Evolutionary conservation across 2,888 invertebrate genomes (phyloP).

Genomic region (Blastobasis adustella): DNA sequence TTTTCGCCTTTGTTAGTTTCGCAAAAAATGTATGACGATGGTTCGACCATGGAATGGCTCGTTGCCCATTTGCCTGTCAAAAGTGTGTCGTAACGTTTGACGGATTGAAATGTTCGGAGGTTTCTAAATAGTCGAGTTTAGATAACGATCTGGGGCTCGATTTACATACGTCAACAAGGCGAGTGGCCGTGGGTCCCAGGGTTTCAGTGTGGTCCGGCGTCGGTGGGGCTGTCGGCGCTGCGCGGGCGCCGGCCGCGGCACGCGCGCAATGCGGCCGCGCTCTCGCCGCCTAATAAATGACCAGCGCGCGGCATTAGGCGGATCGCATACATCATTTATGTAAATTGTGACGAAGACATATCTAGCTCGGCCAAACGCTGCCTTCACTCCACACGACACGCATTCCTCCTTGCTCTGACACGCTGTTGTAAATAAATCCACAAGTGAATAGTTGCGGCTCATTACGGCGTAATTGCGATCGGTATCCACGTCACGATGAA

Average conservation of each 20-base stretch:
- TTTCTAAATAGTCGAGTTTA: conserved; percentile 10
- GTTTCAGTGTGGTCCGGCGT: conserved; percentile 60
- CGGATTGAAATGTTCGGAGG: background rate
- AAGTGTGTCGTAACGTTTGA: too few relatives aligned
- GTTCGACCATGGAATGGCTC: too few relatives aligned
- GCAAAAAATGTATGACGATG: too few relatives aligned
- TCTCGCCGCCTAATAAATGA: conserved; percentile 66
- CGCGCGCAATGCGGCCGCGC: conserved; percentile 63
- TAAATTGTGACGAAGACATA: conserved; percentile 75
- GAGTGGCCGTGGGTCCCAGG: conserved; percentile 15
- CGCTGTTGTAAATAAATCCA: conserved; percentile 48
- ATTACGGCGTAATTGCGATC: conserved; percentile 8
- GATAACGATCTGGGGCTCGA: conserved; percentile 46
- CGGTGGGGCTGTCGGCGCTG: conserved; percentile 58
- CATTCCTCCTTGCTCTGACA: conserved; percentile 55
- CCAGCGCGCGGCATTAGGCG: conserved; percentile 66
- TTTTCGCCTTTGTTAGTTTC: too few relatives aligned
- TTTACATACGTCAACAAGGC: conserved; percentile 61
- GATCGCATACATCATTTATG: conserved; percentile 73
- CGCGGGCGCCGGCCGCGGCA: conserved; percentile 38
- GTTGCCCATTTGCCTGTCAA: too few relatives aligned
- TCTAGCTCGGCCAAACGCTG: conserved; percentile 55
- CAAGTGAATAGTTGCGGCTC: conserved; percentile 32
- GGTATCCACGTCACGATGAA: conserved; percentile 25
- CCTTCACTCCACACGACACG: conserved; percentile 62